phyloP scores from a whole-genome alignment of 1,140 invertebrate species.

The Hesperophylax magnus region DNA sequence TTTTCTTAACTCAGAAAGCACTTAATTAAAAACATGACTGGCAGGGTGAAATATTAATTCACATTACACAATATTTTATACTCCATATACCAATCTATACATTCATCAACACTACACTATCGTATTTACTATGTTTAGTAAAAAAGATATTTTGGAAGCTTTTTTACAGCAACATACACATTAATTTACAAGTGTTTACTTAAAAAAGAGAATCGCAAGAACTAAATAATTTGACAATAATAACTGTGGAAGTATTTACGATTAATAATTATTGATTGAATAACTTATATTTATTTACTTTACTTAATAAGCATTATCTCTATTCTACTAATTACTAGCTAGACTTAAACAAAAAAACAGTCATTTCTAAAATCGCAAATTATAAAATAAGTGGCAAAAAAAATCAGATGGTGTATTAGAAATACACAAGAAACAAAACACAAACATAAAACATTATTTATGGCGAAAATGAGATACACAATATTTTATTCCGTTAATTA shows the following conservation, averaged over 20 bases:
- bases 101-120: not conserved
- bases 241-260: constrained; percentile 9
- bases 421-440: not conserved
- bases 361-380: constrained; percentile 4
- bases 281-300: not conserved
- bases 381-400: not conserved
- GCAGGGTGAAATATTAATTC: not conserved
- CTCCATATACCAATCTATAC: not conserved
- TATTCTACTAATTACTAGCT: not conserved
- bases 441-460: not conserved
- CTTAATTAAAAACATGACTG: not conserved
- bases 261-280: not conserved
- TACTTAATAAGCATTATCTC: not conserved
- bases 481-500: constrained; percentile 1
- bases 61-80: not conserved
- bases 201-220: not conserved
- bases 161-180: constrained; percentile 20
- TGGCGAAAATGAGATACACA: constrained; percentile 13
- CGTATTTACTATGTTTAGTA: not conserved
- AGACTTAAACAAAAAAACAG: not conserved
- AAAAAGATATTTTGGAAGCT: constrained; percentile 7
- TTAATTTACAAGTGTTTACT: not conserved
- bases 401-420: constrained; percentile 1
- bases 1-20: not conserved
- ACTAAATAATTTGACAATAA: not conserved